Evolutionary conservation across 2,113 vertebrate genomes (phyloP).

Genomic region (Xyrauchen texanus): DNA sequence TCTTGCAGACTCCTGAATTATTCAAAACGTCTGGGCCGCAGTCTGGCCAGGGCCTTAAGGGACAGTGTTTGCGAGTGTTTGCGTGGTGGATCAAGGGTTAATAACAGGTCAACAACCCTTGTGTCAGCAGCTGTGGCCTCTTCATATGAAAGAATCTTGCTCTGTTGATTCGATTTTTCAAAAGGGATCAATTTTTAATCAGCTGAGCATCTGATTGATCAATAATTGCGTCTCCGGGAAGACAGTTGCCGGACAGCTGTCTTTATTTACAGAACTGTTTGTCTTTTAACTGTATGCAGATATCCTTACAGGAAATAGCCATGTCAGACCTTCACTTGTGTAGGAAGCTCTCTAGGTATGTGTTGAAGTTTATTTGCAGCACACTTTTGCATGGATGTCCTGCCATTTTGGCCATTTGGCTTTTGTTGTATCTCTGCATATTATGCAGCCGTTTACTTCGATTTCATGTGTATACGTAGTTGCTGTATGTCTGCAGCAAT

Average conservation of each 20-base stretch:
- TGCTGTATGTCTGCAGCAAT: conserved; percentile 46
- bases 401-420: too few species aligned
- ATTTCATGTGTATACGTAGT: too few species aligned
- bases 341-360: conserved; percentile 29
- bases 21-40: conserved; percentile 81
- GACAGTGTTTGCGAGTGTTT: conserved; percentile 63
- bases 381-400: too few species aligned
- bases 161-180: conserved; percentile 99
- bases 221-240: conserved; percentile 84
- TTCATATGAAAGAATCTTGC: conserved; percentile 97
- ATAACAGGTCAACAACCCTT: conserved; percentile 92
- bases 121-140: conserved; percentile 91
- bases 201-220: conserved; percentile 99
- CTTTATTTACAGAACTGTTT: conserved; percentile 95
- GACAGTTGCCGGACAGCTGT: conserved; percentile 83
- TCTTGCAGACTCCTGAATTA: conserved; percentile 90
- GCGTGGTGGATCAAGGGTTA: conserved; percentile 91
- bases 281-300: conserved; percentile 85
- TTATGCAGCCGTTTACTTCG: too few species aligned
- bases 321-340: conserved; percentile 58
- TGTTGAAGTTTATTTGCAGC: too few species aligned
- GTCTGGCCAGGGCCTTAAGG: conserved; percentile 80
- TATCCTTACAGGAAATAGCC: conserved; percentile 54
- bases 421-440: too few species aligned
- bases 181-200: conserved; percentile 99